Base-by-base conservation (phyloP, 2,888 invertebrate species). In the Tipula helvola region DNA sequence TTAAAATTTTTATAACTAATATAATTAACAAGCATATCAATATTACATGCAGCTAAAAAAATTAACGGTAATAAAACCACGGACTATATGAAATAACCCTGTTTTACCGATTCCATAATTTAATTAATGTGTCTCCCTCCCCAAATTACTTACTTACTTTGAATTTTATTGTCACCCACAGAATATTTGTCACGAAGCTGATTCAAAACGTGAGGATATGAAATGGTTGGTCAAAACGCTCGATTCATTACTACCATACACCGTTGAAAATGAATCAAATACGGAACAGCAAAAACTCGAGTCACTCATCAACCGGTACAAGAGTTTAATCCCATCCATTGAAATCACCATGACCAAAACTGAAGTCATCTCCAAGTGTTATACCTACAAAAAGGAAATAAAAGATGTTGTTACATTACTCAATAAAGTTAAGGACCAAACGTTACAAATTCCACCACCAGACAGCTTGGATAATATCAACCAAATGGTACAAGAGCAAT, bases 271-370 rank as follows among this genome's bases (percentile, higher is more conserved):
- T 85, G 96, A 97, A 91, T 96, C 96, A 0, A 93, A 95, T 88
- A 92, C 93, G 39, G 98, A 98, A 91, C 97, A 98, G 90, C 93
- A 94, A 87, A 95, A 95, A 89, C 92, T 99, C 13, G 97, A 97
- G 90, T 94, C 94, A 88, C 92, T 98, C 18, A 96, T 98, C 87
- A 93, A 95, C 0, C 95, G 98, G 88, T 98, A 98, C 91, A 97
- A 97, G 90, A 96, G 96, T 89, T 92, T 98, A 12, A 96, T 98
- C 89, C 98, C 98, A 0, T 96, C 96, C 1, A 96, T 98, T 88
- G 98, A 98, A 91, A 95, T 97, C 87, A 97, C 97, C 0, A 96
- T 97, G 94, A 96, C 97, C 10, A 96, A 97, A 92, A 97, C 98
- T 0, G 97, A 98, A 89, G 96, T 97, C 0, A 96, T 97, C 89